Evolutionary conservation across 2,888 invertebrate species (phyloP).

Genomic region (Nesidiocoris tenuis): DNA sequence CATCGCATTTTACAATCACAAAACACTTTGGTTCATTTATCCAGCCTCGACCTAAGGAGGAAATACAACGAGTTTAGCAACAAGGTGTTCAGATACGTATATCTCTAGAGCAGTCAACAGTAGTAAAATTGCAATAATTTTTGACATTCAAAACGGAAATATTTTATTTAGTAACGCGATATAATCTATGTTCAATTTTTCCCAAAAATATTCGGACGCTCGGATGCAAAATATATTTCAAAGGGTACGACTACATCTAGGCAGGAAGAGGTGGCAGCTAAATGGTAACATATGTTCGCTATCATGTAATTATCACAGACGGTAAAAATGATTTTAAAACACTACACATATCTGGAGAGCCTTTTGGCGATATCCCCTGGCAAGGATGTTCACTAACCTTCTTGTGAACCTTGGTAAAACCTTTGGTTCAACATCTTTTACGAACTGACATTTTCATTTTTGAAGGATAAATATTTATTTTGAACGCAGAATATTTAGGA

Average conservation of each 20-base stretch:
- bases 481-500: too few species aligned
- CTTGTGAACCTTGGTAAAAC: too few species aligned
- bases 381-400: too few species aligned
- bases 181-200: not conserved
- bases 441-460: too few species aligned
- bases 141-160: not conserved
- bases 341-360: too few species aligned
- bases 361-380: too few species aligned
- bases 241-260: not conserved
- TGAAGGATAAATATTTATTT: too few species aligned
- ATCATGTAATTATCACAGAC: slow-evolving; percentile 31
- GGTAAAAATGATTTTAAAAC: slow-evolving; percentile 16
- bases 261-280: slow-evolving; percentile 1
- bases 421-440: too few species aligned
- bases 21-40: not conserved
- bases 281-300: not conserved
- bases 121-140: not conserved
- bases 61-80: not conserved
- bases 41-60: not conserved
- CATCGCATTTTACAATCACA: not conserved
- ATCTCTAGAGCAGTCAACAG: not conserved
- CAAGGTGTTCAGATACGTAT: not conserved
- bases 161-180: not conserved
- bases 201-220: not conserved
- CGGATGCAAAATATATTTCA: not conserved